phyloP scores from a whole-genome alignment of 92 coral and sea anemone genomes.

The Bergia puertoricense region DNA sequence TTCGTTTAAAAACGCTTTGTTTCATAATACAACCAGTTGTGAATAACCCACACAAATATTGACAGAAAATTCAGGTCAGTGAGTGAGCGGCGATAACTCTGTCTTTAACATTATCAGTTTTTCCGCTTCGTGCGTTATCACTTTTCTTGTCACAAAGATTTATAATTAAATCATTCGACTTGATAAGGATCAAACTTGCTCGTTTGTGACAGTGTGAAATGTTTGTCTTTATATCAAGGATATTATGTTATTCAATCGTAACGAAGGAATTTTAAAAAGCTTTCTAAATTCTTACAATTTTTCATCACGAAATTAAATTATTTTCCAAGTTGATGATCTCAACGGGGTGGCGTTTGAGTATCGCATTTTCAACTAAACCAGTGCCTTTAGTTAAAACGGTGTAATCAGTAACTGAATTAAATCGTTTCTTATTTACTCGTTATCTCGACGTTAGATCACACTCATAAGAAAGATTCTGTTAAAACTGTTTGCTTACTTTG shows the following conservation, averaged over 20 bases:
- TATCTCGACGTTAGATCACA: slow-evolving; percentile 26
- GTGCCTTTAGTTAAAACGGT: neutral
- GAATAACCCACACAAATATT: slow-evolving; percentile 25
- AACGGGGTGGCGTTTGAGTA: slow-evolving; percentile 17
- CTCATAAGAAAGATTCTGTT: slow-evolving; percentile 3
- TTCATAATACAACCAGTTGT: neutral
- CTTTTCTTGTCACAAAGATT: slow-evolving; percentile 22
- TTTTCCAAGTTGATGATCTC: slow-evolving; percentile 11
- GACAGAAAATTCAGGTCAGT: slow-evolving; percentile 41
- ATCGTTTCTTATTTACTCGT: slow-evolving; percentile 22
- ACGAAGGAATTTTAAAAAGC: slow-evolving; percentile 13
- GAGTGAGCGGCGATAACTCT: neutral
- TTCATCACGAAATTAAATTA: slow-evolving; percentile 31
- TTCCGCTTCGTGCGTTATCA: slow-evolving; percentile 19
- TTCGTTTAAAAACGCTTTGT: slow-evolving; percentile 13
- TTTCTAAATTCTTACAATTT: neutral
- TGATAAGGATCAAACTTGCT: slow-evolving; percentile 19
- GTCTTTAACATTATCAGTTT: slow-evolving; percentile 6
- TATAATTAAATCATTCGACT: neutral
- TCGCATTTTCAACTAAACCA: slow-evolving; percentile 13
- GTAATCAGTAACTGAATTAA: slow-evolving; percentile 38
- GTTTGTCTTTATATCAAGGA: slow-evolving; percentile 19
- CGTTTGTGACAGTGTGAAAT: slow-evolving; percentile 32
- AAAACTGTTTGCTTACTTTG: neutral
- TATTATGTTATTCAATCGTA: neutral